Conservation (phyloP, 2,888 invertebrate species). For the Atethmia centrago region DNA sequence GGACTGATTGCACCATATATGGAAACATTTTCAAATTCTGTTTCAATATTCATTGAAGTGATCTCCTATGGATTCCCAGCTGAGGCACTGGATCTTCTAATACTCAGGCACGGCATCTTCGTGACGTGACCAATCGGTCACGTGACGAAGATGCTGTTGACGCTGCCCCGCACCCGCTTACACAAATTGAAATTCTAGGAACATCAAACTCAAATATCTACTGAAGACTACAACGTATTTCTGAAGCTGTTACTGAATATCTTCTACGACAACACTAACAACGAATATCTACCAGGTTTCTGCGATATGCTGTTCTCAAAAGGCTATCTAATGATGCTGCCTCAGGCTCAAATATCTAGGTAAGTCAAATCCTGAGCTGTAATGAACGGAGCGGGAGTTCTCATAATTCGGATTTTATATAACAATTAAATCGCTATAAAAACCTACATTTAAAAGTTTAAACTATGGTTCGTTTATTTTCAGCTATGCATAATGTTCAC, state of each 20-base stretch:
- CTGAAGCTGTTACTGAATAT: constrained; percentile 80
- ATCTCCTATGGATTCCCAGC: too few relatives aligned
- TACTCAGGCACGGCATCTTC: too few relatives aligned
- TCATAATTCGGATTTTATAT: background rate
- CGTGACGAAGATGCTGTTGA: too few relatives aligned
- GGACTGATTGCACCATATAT: too few relatives aligned
- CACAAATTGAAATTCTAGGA: constrained; percentile 72
- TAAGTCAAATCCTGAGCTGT: constrained; percentile 53
- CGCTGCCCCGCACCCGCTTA: too few relatives aligned
- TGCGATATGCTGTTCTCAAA: constrained; percentile 81
- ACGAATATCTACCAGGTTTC: constrained; percentile 74
- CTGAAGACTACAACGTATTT: constrained; percentile 82
- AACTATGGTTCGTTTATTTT: background rate
- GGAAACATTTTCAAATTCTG: too few relatives aligned
- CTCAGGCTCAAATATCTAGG: constrained; percentile 82
- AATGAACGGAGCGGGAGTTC: too few relatives aligned
- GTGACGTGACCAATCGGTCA: too few relatives aligned
- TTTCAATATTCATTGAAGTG: too few relatives aligned
- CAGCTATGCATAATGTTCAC: background rate
- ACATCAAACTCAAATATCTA: constrained; percentile 77
- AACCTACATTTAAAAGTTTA: background rate
- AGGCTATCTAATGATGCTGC: constrained; percentile 82
- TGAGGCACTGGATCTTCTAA: too few relatives aligned
- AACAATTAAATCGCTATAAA: background rate
- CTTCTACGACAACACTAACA: constrained; percentile 72